Evolutionary conservation across 2,113 vertebrate species (phyloP), one percentile per base, ranked within the genome.

Genomic region (Leucopsar rothschildi): DNA sequence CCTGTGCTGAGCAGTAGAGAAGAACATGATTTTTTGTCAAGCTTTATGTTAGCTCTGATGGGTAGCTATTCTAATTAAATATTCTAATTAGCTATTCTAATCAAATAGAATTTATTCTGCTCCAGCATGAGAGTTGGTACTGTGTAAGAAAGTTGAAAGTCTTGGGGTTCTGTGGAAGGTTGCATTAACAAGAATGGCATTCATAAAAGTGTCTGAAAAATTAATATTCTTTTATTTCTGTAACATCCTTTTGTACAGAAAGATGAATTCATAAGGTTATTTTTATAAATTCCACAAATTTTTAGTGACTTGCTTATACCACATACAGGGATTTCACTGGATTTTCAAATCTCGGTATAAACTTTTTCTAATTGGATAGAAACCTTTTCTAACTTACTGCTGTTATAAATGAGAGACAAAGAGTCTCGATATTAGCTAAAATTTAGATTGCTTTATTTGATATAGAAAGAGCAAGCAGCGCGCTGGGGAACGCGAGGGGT

Each of bases 331-430:
- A 44, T 60, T 95, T 98, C 86, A 97, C 86, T 90, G 98, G 97
- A 96, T 98, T 98, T 97, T 98, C 98, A 50, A 95, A 98, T 88
- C 87, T 98, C 94, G 95, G 76, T 97, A 96, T 97, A 97, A 97
- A 96, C 45, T 49, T 88, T 59, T 86, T 60, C 28, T 75, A 63
- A 61, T 15, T 65, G 24, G 28, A 47, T 47, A 97, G 96, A 97
- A 94, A 96, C 55, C 35, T 76, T 76, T 91, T 57, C 15, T 78
- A 59, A 63, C 19, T 61, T 42, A 64, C 9, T 89, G 49, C 61
- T 91, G n/a, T n/a, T n/a, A n/a, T n/a, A n/a, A n/a, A n/a, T n/a
- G n/a, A n/a, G n/a, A n/a, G n/a, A n/a, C n/a, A n/a, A n/a, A n/a
- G n/a, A n/a, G n/a, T n/a, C n/a, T n/a, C n/a, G n/a, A n/a, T n/a